These are phyloP conservation scores for Microplitis manilae DNA, from an alignment of 2,888 invertebrate species.

Conservation along the genomic window DNA sequence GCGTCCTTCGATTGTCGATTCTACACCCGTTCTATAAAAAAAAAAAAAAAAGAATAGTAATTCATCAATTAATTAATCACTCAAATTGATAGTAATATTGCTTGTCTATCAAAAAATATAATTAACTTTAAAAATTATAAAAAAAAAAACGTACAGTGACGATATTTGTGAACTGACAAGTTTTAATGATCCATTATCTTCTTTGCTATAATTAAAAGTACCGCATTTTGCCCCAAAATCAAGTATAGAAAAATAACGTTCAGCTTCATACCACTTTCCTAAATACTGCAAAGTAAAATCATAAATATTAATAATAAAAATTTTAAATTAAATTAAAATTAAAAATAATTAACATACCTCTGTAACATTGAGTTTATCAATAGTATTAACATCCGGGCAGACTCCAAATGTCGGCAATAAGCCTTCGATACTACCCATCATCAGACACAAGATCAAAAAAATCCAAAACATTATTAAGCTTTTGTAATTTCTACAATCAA, in stretches of 20 bases:
- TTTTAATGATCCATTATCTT: conserved; percentile 70
- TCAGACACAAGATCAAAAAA: conserved; percentile 50
- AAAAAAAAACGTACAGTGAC: conserved; percentile 68
- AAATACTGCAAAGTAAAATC: conserved; percentile 74
- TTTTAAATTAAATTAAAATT: not conserved
- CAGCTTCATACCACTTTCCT: conserved; percentile 85
- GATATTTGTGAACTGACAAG: conserved; percentile 73
- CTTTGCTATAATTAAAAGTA: conserved; percentile 77
- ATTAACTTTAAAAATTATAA: conserved; percentile 18
- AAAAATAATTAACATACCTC: not conserved
- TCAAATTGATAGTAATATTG: too few relatives aligned
- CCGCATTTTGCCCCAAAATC: conserved; percentile 85
- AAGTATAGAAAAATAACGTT: conserved; percentile 84
- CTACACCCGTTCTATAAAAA: conserved; percentile 74
- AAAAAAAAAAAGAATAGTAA: not conserved
- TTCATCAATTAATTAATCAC: too few relatives aligned
- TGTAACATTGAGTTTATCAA: conserved; percentile 74
- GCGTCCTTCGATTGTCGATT: conserved; percentile 75
- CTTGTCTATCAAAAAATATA: not conserved
- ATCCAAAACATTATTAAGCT: conserved; percentile 53
- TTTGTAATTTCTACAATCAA: conserved; percentile 3
- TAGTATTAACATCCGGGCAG: conserved; percentile 78
- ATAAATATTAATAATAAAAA: not conserved
- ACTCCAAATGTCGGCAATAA: conserved; percentile 79
- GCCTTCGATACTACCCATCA: conserved; percentile 60